Evolutionary conservation across 2,113 vertebrate species (phyloP), one percentile per base, ranked within the genome.

Genomic region (Chloropsis cyanopogon): DNA sequence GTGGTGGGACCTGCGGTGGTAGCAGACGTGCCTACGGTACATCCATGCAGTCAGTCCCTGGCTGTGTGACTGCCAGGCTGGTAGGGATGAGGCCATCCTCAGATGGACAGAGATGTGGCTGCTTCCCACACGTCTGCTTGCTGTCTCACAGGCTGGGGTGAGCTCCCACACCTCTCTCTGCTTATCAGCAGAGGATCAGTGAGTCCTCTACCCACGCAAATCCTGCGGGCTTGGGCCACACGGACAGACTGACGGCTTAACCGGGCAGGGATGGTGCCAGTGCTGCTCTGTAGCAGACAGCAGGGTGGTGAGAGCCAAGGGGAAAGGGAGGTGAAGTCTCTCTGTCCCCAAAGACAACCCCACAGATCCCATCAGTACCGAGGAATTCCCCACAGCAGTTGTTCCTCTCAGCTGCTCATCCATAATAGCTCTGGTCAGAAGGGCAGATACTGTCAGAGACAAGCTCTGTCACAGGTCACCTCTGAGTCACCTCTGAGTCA

Each of bases 401-500:
- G 33, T 35, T 70, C n/a, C 41, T 60, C 76, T 70, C 59, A 50
- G 75, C 26, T 59, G 66, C n/a, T 42, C 61, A 44, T 42, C 50
- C 3, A 2, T 59, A 86, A 66, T 18, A 73, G 47, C 75, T 71
- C 42, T 47, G 76, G 33, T 60, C 47, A 78, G 79, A 79, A 46
- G 66, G 66, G 49, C 46, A 73, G 73, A 89, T 9, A 9, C 10
- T 35, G 39, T 54, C 69, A 52, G 80, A 59, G 25, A 35, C 1
- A 0, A 81, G 46, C 28, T 65, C 53, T 6, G 2, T 71, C 76
- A 50, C 71, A 42, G 82, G 82, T 86, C 82, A 78, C 26, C 39
- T 86, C 82, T 85, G 60, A 88, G 63, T 73, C 88, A 86, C 57
- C 56, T 61, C 83, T 75, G 90, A 95, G 70, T 93, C 87, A 90